Percentiles rank a stretch among this genome's conserved stretches.
These are phyloP conservation scores for Periplaneta americana DNA, from an alignment of 1,140 invertebrate species.

Conservation along the genomic window DNA sequence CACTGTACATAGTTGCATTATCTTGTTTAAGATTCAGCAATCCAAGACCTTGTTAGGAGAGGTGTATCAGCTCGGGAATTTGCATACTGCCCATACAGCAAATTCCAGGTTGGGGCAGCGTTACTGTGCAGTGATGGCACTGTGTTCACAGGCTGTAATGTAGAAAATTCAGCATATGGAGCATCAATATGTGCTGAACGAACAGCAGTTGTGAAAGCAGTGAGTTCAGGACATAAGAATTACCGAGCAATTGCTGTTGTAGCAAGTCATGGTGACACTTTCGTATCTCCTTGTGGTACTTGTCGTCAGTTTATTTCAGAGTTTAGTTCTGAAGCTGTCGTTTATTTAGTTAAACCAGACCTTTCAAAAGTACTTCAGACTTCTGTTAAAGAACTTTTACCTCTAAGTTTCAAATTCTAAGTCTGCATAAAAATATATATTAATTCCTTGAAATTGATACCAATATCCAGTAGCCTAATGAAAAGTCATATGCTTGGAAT, in stretches of 20 bases:
- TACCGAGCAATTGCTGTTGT: slow-evolving; percentile 70
- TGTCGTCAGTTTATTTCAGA: slow-evolving; percentile 83
- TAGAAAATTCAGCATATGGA: slow-evolving; percentile 84
- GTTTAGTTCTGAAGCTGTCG: slow-evolving; percentile 58
- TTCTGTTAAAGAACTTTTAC: slow-evolving; percentile 54
- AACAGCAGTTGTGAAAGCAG: slow-evolving; percentile 76
- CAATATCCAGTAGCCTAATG: too few relatives aligned
- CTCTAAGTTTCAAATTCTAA: slow-evolving; percentile 34
- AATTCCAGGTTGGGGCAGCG: slow-evolving; percentile 87
- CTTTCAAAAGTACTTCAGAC: slow-evolving; percentile 55
- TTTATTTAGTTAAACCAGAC: slow-evolving; percentile 66
- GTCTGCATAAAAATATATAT: too few relatives aligned
- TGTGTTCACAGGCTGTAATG: slow-evolving; percentile 74
- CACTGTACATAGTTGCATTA: too few relatives aligned
- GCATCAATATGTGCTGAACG: slow-evolving; percentile 87
- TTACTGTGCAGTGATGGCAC: slow-evolving; percentile 64
- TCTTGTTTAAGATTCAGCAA: slow-evolving; percentile 45
- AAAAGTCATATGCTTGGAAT: too few relatives aligned
- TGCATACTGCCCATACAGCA: slow-evolving; percentile 87
- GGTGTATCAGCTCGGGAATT: slow-evolving; percentile 56
- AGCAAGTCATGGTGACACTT: slow-evolving; percentile 51
- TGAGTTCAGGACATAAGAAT: slow-evolving; percentile 73
- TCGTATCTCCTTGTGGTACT: slow-evolving; percentile 84
- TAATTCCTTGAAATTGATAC: too few relatives aligned
- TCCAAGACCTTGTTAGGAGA: slow-evolving; percentile 57